Conservation (phyloP, 2,797 vertebrate species). For the Hydrocynus forskahlii region DNA sequence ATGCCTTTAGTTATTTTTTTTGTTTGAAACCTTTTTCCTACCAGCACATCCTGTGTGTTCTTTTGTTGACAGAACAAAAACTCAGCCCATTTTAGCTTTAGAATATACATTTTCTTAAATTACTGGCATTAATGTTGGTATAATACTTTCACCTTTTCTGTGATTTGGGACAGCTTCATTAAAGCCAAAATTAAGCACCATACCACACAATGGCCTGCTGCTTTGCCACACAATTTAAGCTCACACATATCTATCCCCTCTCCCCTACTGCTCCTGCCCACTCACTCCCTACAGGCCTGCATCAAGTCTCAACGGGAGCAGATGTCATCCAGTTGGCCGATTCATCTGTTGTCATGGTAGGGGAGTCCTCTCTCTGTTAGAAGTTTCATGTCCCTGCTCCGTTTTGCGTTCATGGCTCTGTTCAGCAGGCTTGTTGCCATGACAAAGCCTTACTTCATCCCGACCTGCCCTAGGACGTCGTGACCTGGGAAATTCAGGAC, state of each 20-base stretch:
- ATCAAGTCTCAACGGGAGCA: conserved; percentile 51
- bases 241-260: conserved; percentile 28
- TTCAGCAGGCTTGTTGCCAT: neutral
- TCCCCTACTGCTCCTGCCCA: conserved; percentile 42
- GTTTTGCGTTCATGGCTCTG: neutral
- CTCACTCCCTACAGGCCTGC: conserved; percentile 43
- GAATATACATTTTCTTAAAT: neutral
- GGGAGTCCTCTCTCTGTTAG: conserved; percentile 39
- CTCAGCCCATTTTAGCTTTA: no score
- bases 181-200: conserved; percentile 4
- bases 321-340: conserved; percentile 57
- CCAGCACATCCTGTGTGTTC: no score
- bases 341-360: conserved; percentile 55
- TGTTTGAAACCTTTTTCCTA: no score
- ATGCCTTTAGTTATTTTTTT: no score
- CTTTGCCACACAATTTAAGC: conserved; percentile 28
- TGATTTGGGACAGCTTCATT: neutral
- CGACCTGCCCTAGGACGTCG: neutral
- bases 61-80: no score
- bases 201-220: conserved; percentile 26
- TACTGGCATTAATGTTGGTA: neutral
- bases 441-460: conserved; percentile 24
- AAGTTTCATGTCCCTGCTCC: conserved; percentile 34
- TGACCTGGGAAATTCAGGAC: conserved; percentile 52
- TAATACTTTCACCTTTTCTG: neutral